These are phyloP conservation scores for Nyctibius grandis DNA, from an alignment of 2,797 vertebrate genomes.

Conservation along the genomic window DNA sequence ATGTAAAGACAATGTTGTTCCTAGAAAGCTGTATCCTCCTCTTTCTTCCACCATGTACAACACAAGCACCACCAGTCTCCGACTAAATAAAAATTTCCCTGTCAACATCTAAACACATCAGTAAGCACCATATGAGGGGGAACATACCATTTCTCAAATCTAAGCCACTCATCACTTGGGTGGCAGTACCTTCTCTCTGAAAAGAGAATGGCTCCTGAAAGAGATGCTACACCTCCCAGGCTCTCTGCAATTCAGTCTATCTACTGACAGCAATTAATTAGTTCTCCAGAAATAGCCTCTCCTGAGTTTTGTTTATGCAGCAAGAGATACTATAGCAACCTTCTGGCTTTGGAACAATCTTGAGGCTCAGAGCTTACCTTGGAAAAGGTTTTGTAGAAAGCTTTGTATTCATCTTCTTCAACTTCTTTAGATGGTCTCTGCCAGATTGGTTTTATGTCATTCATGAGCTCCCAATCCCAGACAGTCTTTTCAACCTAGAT, in stretches of 20 bases:
- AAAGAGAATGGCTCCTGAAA: background rate
- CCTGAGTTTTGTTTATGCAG: background rate
- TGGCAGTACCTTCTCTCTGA: background rate
- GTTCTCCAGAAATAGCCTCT: background rate
- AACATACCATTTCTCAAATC: background rate
- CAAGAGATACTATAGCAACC: background rate
- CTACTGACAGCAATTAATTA: background rate
- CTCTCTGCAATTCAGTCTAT: background rate
- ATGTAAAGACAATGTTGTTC: background rate
- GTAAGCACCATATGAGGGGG: background rate
- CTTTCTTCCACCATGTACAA: background rate
- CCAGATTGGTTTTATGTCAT: slow-evolving; percentile 99
- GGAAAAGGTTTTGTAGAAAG: slow-evolving; percentile 99
- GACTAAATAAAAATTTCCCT: background rate
- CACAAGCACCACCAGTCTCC: background rate
- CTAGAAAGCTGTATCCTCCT: background rate
- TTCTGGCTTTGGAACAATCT: background rate
- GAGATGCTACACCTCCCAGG: background rate
- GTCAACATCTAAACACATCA: background rate
- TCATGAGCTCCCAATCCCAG: slow-evolving; percentile 99
- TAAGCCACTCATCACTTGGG: background rate
- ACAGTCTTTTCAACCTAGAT: slow-evolving; percentile 95
- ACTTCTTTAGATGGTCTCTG: slow-evolving; percentile 95
- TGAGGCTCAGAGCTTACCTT: slow-evolving; percentile 77
- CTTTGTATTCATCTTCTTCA: slow-evolving; percentile 95